phyloP scores from a whole-genome alignment of 1,140 invertebrate species.

The Thereuonema tuberculata region DNA sequence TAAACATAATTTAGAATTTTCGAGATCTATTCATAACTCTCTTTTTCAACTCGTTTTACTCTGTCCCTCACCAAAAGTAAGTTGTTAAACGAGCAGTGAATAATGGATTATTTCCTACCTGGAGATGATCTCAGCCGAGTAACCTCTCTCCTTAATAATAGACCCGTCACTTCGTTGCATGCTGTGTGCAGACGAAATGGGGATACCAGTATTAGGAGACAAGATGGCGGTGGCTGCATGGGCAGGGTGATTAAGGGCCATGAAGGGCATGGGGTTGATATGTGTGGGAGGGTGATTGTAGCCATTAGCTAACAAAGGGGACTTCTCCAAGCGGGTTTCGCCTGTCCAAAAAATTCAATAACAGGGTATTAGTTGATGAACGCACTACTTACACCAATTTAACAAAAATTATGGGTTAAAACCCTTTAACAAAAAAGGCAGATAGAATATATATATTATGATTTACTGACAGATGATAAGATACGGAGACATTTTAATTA shows the following conservation, averaged over 20 bases:
- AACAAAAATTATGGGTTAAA: no score
- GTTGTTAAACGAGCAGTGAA: no score
- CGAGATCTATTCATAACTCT: no score
- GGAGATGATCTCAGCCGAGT: slow-evolving; percentile 64
- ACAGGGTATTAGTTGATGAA: not conserved
- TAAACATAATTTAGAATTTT: no score
- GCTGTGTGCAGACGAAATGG: slow-evolving; percentile 43
- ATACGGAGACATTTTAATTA: not conserved
- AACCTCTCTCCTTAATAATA: slow-evolving; percentile 53
- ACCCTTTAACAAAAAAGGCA: no score
- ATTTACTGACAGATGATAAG: no score
- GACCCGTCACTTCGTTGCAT: slow-evolving; percentile 48
- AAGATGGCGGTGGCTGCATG: slow-evolving; percentile 45
- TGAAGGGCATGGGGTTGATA: slow-evolving; percentile 59
- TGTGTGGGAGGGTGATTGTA: slow-evolving; percentile 80
- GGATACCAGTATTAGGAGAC: slow-evolving; percentile 59
- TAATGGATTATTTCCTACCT: slow-evolving; percentile 44
- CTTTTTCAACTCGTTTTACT: no score
- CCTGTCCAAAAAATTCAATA: slow-evolving; percentile 29
- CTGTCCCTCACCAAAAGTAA: no score
- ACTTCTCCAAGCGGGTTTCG: slow-evolving; percentile 76
- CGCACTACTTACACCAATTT: not conserved
- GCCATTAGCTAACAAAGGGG: slow-evolving; percentile 76
- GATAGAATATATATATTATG: no score
- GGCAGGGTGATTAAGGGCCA: slow-evolving; percentile 36